Evolutionary conservation across 2,113 vertebrate species (phyloP).

Genomic region (Boleophthalmus pectinirostris): DNA sequence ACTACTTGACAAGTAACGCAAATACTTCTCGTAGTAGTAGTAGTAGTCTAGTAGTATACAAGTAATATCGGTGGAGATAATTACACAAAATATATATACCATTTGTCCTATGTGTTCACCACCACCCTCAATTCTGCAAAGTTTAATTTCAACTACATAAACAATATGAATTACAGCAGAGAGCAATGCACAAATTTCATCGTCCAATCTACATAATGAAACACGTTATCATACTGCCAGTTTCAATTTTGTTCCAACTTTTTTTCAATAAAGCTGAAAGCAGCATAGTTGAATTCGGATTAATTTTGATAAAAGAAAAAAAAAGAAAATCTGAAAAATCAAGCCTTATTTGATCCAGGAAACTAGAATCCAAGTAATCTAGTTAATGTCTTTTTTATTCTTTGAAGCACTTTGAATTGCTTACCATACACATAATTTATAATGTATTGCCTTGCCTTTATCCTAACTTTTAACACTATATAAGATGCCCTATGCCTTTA

Average conservation of each 20-base stretch:
- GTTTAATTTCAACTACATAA: neutral
- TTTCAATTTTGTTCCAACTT: neutral
- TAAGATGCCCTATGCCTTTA: neutral
- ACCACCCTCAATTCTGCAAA: too few relatives aligned
- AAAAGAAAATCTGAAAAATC: neutral
- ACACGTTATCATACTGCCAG: neutral
- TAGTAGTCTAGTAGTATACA: neutral
- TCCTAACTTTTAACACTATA: neutral
- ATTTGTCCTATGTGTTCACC: too few relatives aligned
- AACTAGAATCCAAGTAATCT: neutral
- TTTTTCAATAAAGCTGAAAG: neutral
- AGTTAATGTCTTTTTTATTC: too few relatives aligned
- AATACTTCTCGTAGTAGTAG: too few relatives aligned
- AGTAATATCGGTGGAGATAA: neutral
- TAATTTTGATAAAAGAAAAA: neutral
- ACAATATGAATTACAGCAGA: neutral
- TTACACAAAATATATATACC: too few relatives aligned
- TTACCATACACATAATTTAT: too few relatives aligned
- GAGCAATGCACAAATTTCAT: neutral
- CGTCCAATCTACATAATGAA: neutral
- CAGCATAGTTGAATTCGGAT: neutral
- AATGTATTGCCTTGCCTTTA: too few relatives aligned
- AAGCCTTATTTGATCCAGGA: neutral
- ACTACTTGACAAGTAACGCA: too few relatives aligned
- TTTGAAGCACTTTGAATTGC: too few relatives aligned